Conservation (phyloP, 2,113 vertebrate species). For the Ia io region DNA sequence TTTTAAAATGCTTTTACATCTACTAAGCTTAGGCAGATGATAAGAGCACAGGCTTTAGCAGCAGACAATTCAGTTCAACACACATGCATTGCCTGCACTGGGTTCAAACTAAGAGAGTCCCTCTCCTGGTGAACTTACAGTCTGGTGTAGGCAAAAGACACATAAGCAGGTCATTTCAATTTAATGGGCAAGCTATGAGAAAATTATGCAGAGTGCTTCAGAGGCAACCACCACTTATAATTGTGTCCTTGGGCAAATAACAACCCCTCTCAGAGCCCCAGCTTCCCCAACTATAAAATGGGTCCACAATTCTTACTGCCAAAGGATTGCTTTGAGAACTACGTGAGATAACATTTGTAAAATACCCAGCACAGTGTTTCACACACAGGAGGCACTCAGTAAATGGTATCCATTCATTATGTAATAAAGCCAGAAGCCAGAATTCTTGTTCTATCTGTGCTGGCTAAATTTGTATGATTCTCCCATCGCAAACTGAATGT, state of each 20-base stretch:
- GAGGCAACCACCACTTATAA: neutral
- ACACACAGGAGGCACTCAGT: neutral
- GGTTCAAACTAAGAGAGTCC: neutral
- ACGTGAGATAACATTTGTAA: neutral
- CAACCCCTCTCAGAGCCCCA: neutral
- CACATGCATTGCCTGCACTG: neutral
- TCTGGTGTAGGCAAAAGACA: neutral
- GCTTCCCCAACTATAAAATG: neutral
- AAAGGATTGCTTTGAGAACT: neutral
- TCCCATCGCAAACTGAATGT: neutral
- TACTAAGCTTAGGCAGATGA: neutral
- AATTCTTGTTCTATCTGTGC: neutral
- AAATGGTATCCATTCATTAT: neutral
- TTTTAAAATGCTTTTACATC: neutral
- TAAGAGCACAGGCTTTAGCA: neutral
- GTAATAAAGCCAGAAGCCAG: neutral
- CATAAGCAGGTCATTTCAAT: neutral
- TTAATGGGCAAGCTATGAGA: neutral
- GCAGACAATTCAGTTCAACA: neutral
- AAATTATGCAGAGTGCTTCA: neutral
- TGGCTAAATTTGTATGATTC: neutral
- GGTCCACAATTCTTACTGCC: neutral
- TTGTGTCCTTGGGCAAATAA: neutral
- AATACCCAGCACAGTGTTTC: neutral
- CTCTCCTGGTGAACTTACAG: neutral